Evolutionary conservation across 1,140 invertebrate genomes (phyloP).

Genomic region (Apis dorsata): DNA sequence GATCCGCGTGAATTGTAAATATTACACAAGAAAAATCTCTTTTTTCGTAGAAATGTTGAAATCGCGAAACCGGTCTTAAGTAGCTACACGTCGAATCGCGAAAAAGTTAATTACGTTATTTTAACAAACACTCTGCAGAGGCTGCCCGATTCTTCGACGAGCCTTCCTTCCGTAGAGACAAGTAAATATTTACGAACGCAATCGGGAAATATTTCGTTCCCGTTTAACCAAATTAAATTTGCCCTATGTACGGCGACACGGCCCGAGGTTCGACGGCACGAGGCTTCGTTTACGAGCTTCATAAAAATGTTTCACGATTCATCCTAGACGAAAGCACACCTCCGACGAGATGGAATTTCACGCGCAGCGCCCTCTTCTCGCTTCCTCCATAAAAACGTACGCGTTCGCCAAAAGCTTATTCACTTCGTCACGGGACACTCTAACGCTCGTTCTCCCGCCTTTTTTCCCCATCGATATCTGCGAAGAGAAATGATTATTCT

Average conservation of each 20-base stretch:
- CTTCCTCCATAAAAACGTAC: not conserved
- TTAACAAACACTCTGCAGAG: not conserved
- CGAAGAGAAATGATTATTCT: too few relatives aligned
- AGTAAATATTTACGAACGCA: not conserved
- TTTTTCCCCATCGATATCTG: too few relatives aligned
- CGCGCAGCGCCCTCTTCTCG: not conserved
- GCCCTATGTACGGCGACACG: not conserved
- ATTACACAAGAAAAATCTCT: conserved; percentile 21
- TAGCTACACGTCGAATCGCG: not conserved
- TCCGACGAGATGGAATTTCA: conserved; percentile 5
- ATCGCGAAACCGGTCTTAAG: conserved; percentile 9
- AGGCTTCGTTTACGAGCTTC: conserved; percentile 4
- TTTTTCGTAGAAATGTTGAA: not conserved
- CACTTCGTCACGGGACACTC: conserved; percentile 14
- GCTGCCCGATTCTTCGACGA: not conserved
- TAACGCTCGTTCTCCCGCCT: not conserved
- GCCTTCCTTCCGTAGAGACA: not conserved
- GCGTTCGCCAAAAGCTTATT: not conserved
- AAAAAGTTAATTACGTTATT: conserved; percentile 2
- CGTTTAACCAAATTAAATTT: conserved; percentile 11
- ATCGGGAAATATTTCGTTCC: not conserved
- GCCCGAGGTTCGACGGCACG: not conserved
- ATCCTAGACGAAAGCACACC: not conserved
- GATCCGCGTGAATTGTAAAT: not conserved
- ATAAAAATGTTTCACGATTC: conserved; percentile 27